phyloP scores from a whole-genome alignment of 2,113 vertebrate species.

The Cricetomys ansorgei region DNA sequence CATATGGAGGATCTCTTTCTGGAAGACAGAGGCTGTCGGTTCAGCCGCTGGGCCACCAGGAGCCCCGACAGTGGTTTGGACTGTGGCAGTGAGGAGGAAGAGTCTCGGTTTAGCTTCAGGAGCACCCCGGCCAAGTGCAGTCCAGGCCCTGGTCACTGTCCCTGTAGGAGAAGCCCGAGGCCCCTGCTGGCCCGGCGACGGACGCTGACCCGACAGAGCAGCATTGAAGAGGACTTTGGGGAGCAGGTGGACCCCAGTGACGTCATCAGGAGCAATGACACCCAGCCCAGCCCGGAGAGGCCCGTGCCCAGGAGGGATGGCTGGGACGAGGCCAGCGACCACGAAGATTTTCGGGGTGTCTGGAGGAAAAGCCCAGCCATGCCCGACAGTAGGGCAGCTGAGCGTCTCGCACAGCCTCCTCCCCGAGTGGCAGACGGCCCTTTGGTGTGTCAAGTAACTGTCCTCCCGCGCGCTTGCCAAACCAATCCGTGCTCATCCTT shows the following conservation, averaged over 20 bases:
- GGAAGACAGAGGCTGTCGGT: conserved; percentile 85
- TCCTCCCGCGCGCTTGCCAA: conserved; percentile 90
- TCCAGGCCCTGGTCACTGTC: conserved; percentile 80
- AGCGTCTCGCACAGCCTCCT: conserved; percentile 87
- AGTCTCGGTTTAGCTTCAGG: conserved; percentile 84
- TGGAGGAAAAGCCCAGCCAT: conserved; percentile 87
- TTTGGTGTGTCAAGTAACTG: conserved; percentile 94
- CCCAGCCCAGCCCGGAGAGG: conserved; percentile 82
- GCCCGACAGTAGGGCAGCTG: conserved; percentile 88
- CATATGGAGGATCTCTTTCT: conserved; percentile 80
- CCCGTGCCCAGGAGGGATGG: conserved; percentile 74
- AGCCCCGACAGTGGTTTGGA: conserved; percentile 98
- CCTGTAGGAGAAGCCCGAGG: conserved; percentile 83
- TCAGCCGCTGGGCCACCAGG: conserved; percentile 88
- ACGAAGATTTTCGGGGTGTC: conserved; percentile 87
- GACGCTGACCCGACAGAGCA: conserved; percentile 94
- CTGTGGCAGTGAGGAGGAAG: conserved; percentile 97
- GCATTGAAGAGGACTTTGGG: conserved; percentile 94
- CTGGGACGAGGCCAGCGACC: conserved; percentile 85
- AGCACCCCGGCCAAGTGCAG: conserved; percentile 79
- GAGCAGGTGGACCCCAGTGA: conserved; percentile 82
- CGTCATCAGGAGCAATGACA: conserved; percentile 85
- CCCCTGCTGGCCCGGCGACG: conserved; percentile 91
- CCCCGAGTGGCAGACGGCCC: conserved; percentile 90
- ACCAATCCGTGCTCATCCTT: conserved; percentile 86